These are phyloP conservation scores for Drosophila maculinotata DNA, from an alignment of 2,888 invertebrate genomes.

Conservation along the genomic window DNA sequence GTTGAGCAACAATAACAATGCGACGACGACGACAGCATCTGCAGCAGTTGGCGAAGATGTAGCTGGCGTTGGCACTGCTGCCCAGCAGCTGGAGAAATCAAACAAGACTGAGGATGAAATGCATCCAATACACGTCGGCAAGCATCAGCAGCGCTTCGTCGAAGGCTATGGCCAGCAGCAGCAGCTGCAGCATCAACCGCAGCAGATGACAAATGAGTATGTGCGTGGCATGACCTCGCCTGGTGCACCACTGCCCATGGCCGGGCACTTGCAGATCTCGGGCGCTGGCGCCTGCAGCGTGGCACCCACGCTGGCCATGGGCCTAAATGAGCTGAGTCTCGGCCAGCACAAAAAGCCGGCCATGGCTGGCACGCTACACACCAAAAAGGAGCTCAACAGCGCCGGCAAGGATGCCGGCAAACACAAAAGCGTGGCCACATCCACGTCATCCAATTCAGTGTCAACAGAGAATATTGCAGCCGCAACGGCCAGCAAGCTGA, in stretches of 20 bases:
- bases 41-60: conserved; percentile 48
- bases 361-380: conserved; percentile 72
- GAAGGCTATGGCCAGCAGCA: conserved; percentile 51
- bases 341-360: conserved; percentile 76
- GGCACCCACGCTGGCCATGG: conserved; percentile 86
- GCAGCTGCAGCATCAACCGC: conserved; percentile 33
- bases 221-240: conserved; percentile 19
- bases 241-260: conserved; percentile 21
- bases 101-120: conserved; percentile 87
- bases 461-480: conserved; percentile 80
- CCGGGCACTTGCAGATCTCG: conserved; percentile 41
- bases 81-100: conserved; percentile 89
- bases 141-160: conserved; percentile 51
- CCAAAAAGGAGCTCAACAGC: conserved; percentile 68
- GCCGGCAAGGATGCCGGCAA: conserved; percentile 78
- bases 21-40: conserved; percentile 36
- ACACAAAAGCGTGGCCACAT: conserved; percentile 81
- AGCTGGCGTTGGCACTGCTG: conserved; percentile 43
- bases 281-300: conserved; percentile 73
- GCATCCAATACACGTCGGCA: conserved; percentile 70
- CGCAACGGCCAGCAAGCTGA: conserved; percentile 84
- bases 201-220: conserved; percentile 45
- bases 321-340: conserved; percentile 78
- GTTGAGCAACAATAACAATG: conserved; percentile 58
- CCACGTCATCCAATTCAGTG: conserved; percentile 75